These are phyloP conservation scores for Xylocopa sonorina DNA, from an alignment of 1,140 invertebrate species.

Conservation along the genomic window DNA sequence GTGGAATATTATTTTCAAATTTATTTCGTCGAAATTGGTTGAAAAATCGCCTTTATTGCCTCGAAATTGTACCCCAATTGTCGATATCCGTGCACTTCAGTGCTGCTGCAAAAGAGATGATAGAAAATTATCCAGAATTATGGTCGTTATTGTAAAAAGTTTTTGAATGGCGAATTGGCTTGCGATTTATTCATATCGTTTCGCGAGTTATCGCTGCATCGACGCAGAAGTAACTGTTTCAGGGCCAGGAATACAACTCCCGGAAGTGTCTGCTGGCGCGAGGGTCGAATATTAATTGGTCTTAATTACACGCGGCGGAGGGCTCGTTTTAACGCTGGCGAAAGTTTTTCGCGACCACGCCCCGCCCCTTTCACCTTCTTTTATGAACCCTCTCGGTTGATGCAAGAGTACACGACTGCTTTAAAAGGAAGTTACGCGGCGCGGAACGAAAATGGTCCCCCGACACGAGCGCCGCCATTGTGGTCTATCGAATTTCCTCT, in stretches of 20 bases:
- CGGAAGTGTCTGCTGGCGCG: constrained; percentile 62
- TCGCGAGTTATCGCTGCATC: constrained; percentile 8
- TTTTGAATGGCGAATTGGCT: constrained; percentile 8
- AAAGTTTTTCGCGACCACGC: constrained; percentile 48
- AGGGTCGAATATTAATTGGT: constrained; percentile 76
- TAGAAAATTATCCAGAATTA: neutral
- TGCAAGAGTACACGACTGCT: constrained; percentile 24
- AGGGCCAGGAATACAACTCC: constrained; percentile 66
- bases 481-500: constrained; percentile 56
- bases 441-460: constrained; percentile 53
- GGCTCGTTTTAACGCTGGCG: constrained; percentile 47
- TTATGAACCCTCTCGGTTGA: constrained; percentile 16
- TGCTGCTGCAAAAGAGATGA: no score
- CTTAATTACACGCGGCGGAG: constrained; percentile 71
- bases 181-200: constrained; percentile 39
- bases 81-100: no score
- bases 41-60: no score
- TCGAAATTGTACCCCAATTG: no score
- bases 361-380: constrained; percentile 16
- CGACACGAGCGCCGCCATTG: constrained; percentile 51
- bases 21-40: no score
- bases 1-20: no score
- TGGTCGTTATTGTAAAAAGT: neutral
- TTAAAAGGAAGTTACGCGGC: constrained; percentile 51
- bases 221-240: constrained; percentile 28